These are phyloP conservation scores for Tetranychus piercei DNA, from an alignment of 2,888 invertebrate species.

Conservation along the genomic window DNA sequence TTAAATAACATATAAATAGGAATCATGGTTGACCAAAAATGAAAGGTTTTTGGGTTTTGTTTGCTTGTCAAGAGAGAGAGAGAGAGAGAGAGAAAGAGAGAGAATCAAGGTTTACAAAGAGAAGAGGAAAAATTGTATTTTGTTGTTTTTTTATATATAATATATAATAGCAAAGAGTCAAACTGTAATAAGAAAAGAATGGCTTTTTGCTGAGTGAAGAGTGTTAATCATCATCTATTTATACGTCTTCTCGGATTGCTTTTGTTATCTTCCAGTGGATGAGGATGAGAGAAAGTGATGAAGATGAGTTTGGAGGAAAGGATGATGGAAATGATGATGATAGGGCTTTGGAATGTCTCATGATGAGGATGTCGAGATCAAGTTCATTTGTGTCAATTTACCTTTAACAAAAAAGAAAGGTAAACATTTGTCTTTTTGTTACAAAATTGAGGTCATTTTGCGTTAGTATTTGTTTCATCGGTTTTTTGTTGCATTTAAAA, in stretches of 20 bases:
- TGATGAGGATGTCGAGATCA: slow-evolving; percentile 6
- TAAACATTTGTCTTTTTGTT: too few relatives aligned
- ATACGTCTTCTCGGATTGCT: not conserved
- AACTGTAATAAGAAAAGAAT: too few relatives aligned
- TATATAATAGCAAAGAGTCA: too few relatives aligned
- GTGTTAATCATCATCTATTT: too few relatives aligned
- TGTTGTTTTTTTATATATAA: too few relatives aligned
- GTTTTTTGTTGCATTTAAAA: too few relatives aligned
- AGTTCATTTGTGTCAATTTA: not conserved
- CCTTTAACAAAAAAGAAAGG: too few relatives aligned
- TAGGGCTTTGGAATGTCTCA: not conserved
- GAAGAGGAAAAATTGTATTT: not conserved
- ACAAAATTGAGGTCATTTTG: too few relatives aligned
- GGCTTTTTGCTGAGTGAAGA: too few relatives aligned
- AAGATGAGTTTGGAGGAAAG: not conserved
- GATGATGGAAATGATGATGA: too few relatives aligned
- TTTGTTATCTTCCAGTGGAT: not conserved
- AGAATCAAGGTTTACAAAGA: not conserved
- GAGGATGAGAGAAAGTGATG: not conserved
- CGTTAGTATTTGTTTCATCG: too few relatives aligned
- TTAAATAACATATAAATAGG: slow-evolving; percentile 2
- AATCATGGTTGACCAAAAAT: slow-evolving; percentile 1
- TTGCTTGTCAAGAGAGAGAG: not conserved
- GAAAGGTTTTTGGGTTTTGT: not conserved
- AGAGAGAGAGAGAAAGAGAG: slow-evolving; percentile 10